Conservation (phyloP, 1,140 invertebrate species). For the Manduca sexta region DNA sequence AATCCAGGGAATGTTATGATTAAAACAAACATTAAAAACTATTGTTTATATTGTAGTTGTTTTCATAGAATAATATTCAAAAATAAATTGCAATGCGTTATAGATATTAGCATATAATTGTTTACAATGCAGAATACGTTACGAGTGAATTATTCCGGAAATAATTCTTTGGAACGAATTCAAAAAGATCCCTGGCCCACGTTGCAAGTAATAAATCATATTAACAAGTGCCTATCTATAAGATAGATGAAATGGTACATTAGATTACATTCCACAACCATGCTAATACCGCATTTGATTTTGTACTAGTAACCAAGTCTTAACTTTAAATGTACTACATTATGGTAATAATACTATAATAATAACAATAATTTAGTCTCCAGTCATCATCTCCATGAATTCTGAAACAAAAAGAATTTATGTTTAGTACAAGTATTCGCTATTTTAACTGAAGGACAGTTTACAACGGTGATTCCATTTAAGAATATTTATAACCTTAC, state of each 20-base stretch:
- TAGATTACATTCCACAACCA: slow-evolving; percentile 36
- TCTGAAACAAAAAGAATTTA: slow-evolving; percentile 73
- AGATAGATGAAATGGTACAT: slow-evolving; percentile 44
- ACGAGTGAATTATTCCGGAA: slow-evolving; percentile 56
- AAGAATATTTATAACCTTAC: too few species aligned
- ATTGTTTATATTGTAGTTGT: slow-evolving; percentile 3
- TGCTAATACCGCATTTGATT: slow-evolving; percentile 64
- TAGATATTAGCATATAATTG: slow-evolving; percentile 64
- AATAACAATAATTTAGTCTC: slow-evolving; percentile 76
- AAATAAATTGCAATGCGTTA: slow-evolving; percentile 36
- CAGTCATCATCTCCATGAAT: slow-evolving; percentile 92
- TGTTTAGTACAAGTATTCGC: too few species aligned
- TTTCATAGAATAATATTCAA: slow-evolving; percentile 5
- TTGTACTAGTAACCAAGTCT: slow-evolving; percentile 60
- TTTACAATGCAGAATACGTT: slow-evolving; percentile 32
- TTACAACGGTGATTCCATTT: neutral
- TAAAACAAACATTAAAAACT: neutral
- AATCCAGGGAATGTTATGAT: neutral
- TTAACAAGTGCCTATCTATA: slow-evolving; percentile 48
- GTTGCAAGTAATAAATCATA: slow-evolving; percentile 21
- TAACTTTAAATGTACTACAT: slow-evolving; percentile 39
- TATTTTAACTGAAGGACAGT: too few species aligned
- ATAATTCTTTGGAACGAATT: slow-evolving; percentile 59
- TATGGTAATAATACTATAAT: slow-evolving; percentile 47
- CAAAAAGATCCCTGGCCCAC: slow-evolving; percentile 23